Base-by-base conservation (phyloP, 2,113 vertebrate genomes). In the Beaufortia kweichowensis region DNA sequence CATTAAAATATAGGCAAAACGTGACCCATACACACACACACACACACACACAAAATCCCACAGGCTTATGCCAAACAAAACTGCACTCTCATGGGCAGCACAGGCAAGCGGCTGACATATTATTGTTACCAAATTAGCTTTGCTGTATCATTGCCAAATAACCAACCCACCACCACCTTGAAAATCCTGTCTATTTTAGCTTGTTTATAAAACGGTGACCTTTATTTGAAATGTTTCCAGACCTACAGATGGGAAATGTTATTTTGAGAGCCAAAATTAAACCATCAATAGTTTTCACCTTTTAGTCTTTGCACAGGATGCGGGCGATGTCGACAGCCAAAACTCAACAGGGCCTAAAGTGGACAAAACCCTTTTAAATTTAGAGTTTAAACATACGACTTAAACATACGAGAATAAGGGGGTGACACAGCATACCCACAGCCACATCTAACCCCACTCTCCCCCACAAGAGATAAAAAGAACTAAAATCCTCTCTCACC, bases 241-340 rank as follows among this genome's bases (percentile, higher is more conserved):
- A 48, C 68, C 41, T 76, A 68, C 86, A 90, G 88, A 90, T 88
- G 84, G 85, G 33, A 8, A 5, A 63, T 43, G 73, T 80, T 87
- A 88, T 87, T 86, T 87, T 87, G 84, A 82, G 86, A 81, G 39
- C 63, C 67, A 80, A 78, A 71, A 84, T 68, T 81, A 77, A 86
- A 88, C 86, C 72, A 88, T 82, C 78, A 82, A 77, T 84, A 82
- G 84, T 86, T 81, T 70, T 70, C 75, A 75, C 76, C 55, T 86
- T 71, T 77, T 79, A 56, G 39, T 77, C 68, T 26, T 41, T 78
- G 70, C 67, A 53, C 76, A 79, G 41, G 63, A 56, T 65, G 57
- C 63, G 50, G 3, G 46, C 33, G 23, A 81, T 29, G 12, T 9
- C 43, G 55, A 19, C 26, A 21, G 48, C 17, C 4, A 43, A 8